Conservation (phyloP, 2,113 vertebrate species). For the Thamnophis sirtalis region DNA sequence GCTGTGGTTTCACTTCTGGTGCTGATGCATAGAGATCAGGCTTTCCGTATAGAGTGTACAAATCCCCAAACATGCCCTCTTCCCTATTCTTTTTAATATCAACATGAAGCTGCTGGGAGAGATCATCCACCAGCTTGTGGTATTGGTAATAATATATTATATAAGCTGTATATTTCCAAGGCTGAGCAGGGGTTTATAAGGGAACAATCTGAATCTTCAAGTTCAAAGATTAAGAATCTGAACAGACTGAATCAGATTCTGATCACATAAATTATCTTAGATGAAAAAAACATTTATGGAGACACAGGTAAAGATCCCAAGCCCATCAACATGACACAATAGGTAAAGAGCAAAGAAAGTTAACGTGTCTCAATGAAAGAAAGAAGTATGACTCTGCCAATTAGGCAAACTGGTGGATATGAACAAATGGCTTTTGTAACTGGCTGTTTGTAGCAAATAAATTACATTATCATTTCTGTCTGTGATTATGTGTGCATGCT, state of each 20-base stretch:
- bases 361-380: neutral
- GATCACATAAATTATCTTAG: neutral
- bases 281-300: neutral
- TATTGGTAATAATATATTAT: neutral
- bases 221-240: neutral
- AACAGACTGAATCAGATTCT: neutral
- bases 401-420: neutral
- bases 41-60: neutral
- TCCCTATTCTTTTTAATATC: neutral
- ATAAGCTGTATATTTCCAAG: neutral
- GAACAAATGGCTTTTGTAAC: neutral
- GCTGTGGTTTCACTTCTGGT: neutral
- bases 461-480: neutral
- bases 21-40: neutral
- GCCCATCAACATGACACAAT: neutral
- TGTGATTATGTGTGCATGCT: neutral
- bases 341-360: neutral
- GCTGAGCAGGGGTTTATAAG: neutral
- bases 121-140: neutral
- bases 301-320: neutral
- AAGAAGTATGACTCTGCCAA: neutral
- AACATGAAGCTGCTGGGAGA: neutral
- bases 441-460: neutral
- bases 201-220: neutral
- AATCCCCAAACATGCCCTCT: neutral